These are phyloP conservation scores for Auanema sp. DNA, from an alignment of 2,888 invertebrate genomes.

Conservation along the genomic window DNA sequence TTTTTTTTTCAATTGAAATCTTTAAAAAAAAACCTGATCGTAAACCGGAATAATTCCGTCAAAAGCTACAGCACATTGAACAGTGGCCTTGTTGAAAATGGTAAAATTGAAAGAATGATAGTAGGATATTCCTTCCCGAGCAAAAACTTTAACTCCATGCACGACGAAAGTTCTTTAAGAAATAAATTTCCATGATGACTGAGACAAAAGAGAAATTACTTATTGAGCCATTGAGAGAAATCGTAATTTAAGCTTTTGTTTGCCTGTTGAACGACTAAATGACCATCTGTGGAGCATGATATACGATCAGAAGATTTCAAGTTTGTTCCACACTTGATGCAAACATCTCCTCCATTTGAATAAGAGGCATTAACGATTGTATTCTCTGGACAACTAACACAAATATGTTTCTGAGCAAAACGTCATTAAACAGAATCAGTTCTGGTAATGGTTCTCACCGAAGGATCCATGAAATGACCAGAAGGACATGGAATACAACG, in stretches of 20 bases:
- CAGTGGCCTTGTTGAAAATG: constrained; percentile 34
- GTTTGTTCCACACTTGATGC: constrained; percentile 49
- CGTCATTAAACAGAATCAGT: background rate
- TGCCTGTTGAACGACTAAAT: constrained; percentile 27
- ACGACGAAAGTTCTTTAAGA: constrained; percentile 64
- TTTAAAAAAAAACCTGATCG: constrained; percentile 12
- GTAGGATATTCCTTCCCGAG: constrained; percentile 62
- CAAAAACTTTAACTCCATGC: constrained; percentile 64
- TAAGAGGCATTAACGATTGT: constrained; percentile 56
- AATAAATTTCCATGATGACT: background rate
- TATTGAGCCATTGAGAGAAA: constrained; percentile 33
- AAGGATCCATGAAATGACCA: constrained; percentile 68
- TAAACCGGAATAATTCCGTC: background rate
- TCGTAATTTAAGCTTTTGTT: constrained; percentile 49
- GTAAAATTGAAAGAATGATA: constrained; percentile 59
- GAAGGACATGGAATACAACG: constrained; percentile 69
- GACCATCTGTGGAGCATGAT: constrained; percentile 64
- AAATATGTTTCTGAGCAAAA: constrained; percentile 52
- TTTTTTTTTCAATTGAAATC: background rate
- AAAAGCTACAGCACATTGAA: too few species aligned
- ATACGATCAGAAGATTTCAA: constrained; percentile 42
- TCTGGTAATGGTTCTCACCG: constrained; percentile 13
- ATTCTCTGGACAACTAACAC: constrained; percentile 67
- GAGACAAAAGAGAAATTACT: constrained; percentile 8
- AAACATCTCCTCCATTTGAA: constrained; percentile 34